phyloP scores from a whole-genome alignment of 2,797 vertebrate genomes.

The Poecilia velifera region DNA sequence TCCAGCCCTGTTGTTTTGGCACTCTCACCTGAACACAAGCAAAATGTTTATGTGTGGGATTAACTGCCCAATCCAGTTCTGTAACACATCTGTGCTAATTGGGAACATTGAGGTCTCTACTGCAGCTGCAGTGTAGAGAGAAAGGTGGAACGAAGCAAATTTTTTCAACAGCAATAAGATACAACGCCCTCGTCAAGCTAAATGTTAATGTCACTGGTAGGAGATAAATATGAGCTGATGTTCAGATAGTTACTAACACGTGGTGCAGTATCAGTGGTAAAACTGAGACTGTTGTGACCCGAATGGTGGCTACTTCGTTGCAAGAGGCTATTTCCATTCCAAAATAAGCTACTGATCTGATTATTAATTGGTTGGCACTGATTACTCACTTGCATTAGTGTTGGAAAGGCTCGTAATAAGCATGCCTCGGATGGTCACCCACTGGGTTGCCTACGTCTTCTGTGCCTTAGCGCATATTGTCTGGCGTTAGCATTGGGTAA shows the following conservation, averaged over 20 bases:
- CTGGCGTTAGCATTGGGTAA: no score
- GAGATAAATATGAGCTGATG: background rate
- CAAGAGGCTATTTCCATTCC: background rate
- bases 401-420: background rate
- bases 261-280: background rate
- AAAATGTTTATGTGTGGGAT: background rate
- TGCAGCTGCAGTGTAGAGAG: background rate
- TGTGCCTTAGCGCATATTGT: no score
- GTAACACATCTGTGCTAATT: background rate
- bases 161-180: background rate
- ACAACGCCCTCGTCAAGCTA: background rate
- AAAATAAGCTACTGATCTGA: background rate
- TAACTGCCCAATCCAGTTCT: background rate
- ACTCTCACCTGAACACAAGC: background rate
- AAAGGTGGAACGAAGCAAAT: background rate
- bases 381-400: background rate
- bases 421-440: no score
- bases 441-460: no score
- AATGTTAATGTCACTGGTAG: background rate
- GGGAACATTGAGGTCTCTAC: background rate
- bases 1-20: background rate
- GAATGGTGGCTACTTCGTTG: background rate
- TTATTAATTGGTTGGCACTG: background rate
- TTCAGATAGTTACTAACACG: background rate
- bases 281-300: background rate